Base-by-base conservation (phyloP, 2,888 invertebrate genomes). In the Achlya flavicornis region DNA sequence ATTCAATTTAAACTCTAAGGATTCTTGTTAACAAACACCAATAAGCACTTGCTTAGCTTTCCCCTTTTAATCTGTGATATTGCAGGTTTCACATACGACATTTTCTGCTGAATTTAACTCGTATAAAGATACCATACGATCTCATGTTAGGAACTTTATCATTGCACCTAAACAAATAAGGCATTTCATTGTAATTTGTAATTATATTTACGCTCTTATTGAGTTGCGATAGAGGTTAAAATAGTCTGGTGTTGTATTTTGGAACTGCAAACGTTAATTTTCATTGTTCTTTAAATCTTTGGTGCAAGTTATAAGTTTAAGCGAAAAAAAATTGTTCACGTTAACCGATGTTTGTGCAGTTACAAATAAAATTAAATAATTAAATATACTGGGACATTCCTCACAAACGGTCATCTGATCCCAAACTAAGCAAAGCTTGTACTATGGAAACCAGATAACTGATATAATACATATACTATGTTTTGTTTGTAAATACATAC, bases 111-210 rank as follows among this genome's bases (percentile, higher is more conserved):
- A 81, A 88, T 87, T 87, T 72, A 83, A 83, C 85, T 67, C 63
- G 58, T 59, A 66, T n/a, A 64, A 83, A 78, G 74, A 77, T 75
- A 70, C 66, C 53, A 53, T 53, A 53, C 53, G 19, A 74, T 78
- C 75, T 75, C 72, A 72, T 69, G 71, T 74, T 75, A 75, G n/a
- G 38, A 38, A 38, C 12, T 41, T 76, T 85, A 87, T 88, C 87
- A 85, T 73, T 88, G 85, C 88, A 89, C 88, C 89, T 90, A 90
- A 90, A 82, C 83, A 87, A 90, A 89, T 85, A 79, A 53, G 5
- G 33, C 57, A 32, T 58, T 19, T 11, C 19, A 62, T 46, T 46
- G n/a, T 48, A 6, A n/a, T n/a, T 19, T 62, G 62, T 60, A 59
- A 61, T 57, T 62, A 46, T 66, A 61, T 35, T 53, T 33, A 46